phyloP scores from a whole-genome alignment of 2,888 invertebrate genomes.

The Ophion costatus region DNA sequence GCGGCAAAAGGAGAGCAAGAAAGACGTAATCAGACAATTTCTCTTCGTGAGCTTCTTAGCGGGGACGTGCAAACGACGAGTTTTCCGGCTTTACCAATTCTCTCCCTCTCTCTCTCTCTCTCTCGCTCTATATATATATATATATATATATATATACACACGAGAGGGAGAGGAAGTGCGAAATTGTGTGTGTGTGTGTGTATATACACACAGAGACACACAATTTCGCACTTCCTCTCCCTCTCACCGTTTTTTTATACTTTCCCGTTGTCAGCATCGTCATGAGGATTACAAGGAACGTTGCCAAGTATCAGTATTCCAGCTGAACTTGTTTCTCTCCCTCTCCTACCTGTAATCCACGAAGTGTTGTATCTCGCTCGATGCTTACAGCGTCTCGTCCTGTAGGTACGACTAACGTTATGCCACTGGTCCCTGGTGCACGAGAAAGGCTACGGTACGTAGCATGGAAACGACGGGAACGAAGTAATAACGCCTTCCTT shows the following conservation, averaged over 20 bases:
- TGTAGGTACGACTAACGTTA: constrained; percentile 2
- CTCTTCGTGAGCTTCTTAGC: constrained; percentile 73
- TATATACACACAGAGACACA: not conserved
- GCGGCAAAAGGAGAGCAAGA: constrained; percentile 52
- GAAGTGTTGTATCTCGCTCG: constrained; percentile 4
- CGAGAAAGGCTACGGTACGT: not conserved
- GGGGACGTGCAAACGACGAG: constrained; percentile 57
- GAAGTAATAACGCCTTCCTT: constrained; percentile 70
- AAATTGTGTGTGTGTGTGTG: too few relatives aligned
- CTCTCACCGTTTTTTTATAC: not conserved
- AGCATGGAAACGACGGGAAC: constrained; percentile 32
- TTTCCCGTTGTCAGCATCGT: constrained; percentile 11
- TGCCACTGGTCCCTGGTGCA: constrained; percentile 9
- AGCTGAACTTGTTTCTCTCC: not conserved
- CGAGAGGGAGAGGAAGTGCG: too few relatives aligned
- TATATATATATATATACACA: too few relatives aligned
- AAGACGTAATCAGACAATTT: constrained; percentile 72
- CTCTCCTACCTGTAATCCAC: constrained; percentile 41
- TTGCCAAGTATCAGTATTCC: constrained; percentile 20
- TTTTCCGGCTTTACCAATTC: constrained; percentile 27
- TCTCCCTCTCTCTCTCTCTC: constrained; percentile 1
- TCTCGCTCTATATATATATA: too few relatives aligned
- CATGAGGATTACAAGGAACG: constrained; percentile 28
- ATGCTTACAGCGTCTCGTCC: constrained; percentile 17
- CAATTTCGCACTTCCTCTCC: not conserved